Evolutionary conservation across 2,797 vertebrate genomes (phyloP), one percentile per base, ranked within the genome.

Genomic region (Cirrhinus molitorella): DNA sequence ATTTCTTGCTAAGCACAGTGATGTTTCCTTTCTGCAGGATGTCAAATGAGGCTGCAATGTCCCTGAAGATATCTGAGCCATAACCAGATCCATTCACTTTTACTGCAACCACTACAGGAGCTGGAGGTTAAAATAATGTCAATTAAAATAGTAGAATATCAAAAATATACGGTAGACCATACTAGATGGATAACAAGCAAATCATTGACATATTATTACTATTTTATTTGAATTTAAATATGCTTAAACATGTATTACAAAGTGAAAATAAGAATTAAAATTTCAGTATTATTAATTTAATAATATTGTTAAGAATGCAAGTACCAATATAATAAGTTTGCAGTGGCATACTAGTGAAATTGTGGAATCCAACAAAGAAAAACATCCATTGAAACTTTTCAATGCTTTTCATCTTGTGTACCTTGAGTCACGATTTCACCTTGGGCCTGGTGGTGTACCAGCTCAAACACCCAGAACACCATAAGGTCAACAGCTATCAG

Each of bases 391-490:
- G 2, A 57, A 40, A 28, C 12, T 10, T n/a, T n/a, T n/a, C n/a
- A n/a, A 68, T 40, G 8, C 12, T 71, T 47, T n/a, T 12, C 7
- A 63, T 55, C 16, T 49, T 0, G 21, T 95, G 94, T 89, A 98
- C 97, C 95, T 87, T 94, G 91, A 65, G 95, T 94, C 0, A 96
- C 25, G 0, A 98, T 88, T 79, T 98, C 97, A 0, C 86, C 93
- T 0, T 90, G 93, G 47, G 96, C 90, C 47, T 95, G 94, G 63
- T 96, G 91, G 45, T 92, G 93, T 80, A 97, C 91, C 86, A 97
- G 90, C 80, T 96, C 96, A 0, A 98, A 94, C 0, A 96, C 86
- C 97, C 97, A 99, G 93, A 96, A 99, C 66, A 98, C 90, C 3
- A 95, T 81, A 12, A 95, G 96, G 91, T 99, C 97, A 1, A 96